Base-by-base conservation (phyloP, 2,113 vertebrate genomes). In the Leucosticte australis region DNA sequence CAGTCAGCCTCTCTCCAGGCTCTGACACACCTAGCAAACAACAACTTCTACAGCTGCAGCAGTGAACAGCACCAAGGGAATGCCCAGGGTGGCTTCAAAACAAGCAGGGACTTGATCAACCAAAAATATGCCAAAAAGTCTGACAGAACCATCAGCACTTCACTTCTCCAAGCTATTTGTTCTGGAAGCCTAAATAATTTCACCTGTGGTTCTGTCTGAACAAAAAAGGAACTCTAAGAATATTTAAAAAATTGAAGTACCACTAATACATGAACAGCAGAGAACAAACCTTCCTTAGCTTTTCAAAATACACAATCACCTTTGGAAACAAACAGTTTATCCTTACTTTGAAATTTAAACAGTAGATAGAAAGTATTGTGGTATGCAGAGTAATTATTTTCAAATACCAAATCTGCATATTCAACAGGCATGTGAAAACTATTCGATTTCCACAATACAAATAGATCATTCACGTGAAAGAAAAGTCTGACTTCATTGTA, bases 311-410 rank as follows among this genome's bases (percentile, higher is more conserved):
- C 2, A 70, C 5, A 17, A 20, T 17, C 42, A 79, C 20, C 33
- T 55, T 41, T 27, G 33, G 24, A 90, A 93, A 75, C 3, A 2
- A 69, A 41, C 10, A 46, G 16, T 50, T 47, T 41, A 37, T 53
- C 30, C 35, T 46, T 56, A 77, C 13, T 37, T 18, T 56, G 37
- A 62, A 57, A 74, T 28, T 37, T 12, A 20, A 92, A 80, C 73
- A 20, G 24, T 2, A 49, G 15, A 41, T 47, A 11, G 10, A 41
- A 59, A 77, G 14, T 27, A 21, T 16, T 2, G 10, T 1, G 0
- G 69, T 57, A 86, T 22, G 16, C 13, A 81, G 33, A 83, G 37
- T 23, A 85, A 84, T 55, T 75, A 1, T 37, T 80, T 91, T 63
- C 42, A 74, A 77, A 57, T 55, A 60, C 33, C 26, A 83, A 90